Evolutionary conservation across 2,888 invertebrate genomes (phyloP), one percentile per base, ranked within the genome.

Genomic region (Cephus pulcher): DNA sequence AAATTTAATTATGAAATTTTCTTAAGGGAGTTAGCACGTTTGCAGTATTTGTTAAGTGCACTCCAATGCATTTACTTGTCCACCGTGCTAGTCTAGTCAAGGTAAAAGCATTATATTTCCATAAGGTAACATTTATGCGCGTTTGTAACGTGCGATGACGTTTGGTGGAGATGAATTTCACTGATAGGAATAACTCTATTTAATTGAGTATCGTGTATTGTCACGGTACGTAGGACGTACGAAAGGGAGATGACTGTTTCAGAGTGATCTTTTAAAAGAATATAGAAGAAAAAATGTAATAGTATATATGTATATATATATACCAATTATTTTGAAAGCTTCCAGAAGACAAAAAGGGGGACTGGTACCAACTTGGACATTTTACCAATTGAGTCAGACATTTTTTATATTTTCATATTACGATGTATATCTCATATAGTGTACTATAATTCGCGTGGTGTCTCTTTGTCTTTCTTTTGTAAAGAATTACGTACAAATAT

Each of bases 171-270:
- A 34, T 69, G 68, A 75, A 69, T 69, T 68, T 75, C 69, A 68
- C 79, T 15, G 76, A 35, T 34, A 70, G 40, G 69, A 70, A 76
- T 75, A 73, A 76, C 79, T 75, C 74, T 75, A 77, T 78, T 82
- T 82, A 79, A 84, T 83, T 76, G 83, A 84, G 83, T 84, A 84
- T 84, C 83, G 84, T 75, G 78, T 79, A 84, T 84, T 84, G 84
- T 80, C 79, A 79, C 80, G 84, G 79, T 84, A 76, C 78, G 79
- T 80, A 79, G 84, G 80, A 76, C 79, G 78, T 80, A 74, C 37
- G 30, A 34, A 23, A 71, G 33, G 34, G 9, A 33, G 12, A 71
- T 30, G 34, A 4, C 23, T 34, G 9, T 56, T 71, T 30, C 11
- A 1, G 15, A 34, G 32, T 71, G 71, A 34, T 71, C 71, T 9